Percentiles rank a stretch among this genome's conserved stretches.
Evolutionary conservation across 2,113 vertebrate genomes (phyloP).

Genomic region (Glaucomys volans): DNA sequence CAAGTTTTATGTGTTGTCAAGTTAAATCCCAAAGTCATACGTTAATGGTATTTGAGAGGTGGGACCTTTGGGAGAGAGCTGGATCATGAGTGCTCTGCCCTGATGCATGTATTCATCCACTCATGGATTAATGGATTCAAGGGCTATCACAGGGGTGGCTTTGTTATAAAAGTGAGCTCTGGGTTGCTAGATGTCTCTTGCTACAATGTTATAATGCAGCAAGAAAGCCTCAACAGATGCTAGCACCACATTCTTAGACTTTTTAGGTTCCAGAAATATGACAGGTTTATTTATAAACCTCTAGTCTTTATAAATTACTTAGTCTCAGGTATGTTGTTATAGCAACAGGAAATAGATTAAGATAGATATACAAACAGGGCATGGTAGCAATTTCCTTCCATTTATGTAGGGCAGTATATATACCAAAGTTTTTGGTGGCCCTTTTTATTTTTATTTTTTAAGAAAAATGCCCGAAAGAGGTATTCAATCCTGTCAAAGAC

Average conservation of each 20-base stretch:
- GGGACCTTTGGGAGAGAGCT: neutral
- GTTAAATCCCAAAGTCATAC: neutral
- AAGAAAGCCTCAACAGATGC: neutral
- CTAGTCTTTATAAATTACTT: neutral
- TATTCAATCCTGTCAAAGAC: neutral
- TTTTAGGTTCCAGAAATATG: neutral
- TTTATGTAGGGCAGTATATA: neutral
- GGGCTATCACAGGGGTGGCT: neutral
- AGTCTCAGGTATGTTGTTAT: neutral
- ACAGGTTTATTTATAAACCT: neutral
- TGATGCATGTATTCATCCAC: neutral
- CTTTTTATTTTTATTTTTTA: neutral
- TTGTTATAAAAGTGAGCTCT: neutral
- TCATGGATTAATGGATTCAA: neutral
- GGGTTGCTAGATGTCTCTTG: neutral
- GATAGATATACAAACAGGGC: neutral
- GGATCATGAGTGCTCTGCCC: neutral
- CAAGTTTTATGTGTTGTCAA: neutral
- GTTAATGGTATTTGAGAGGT: neutral
- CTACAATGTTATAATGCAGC: neutral
- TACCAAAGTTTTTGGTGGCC: neutral
- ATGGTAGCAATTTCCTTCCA: neutral
- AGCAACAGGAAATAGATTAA: slow-evolving; percentile 4
- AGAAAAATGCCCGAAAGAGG: slow-evolving; percentile 18
- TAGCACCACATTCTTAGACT: neutral